Evolutionary conservation across 1,140 invertebrate species (phyloP).

Genomic region (Calosoma granatense): DNA sequence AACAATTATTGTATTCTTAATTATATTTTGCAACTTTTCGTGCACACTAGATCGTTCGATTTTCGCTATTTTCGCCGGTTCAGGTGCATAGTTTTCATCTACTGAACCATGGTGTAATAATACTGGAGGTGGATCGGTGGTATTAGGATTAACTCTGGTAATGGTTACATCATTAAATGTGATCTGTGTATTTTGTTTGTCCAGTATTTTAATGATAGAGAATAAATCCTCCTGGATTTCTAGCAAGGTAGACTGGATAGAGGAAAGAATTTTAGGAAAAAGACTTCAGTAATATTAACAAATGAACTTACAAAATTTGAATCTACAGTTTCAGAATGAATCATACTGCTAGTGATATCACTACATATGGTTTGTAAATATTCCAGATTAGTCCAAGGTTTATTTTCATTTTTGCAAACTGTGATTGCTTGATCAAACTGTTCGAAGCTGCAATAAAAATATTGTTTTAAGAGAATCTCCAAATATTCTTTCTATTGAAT

Average conservation of each 20-base stretch:
- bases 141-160: not conserved
- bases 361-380: not conserved
- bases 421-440: not conserved
- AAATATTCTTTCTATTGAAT: too few relatives aligned
- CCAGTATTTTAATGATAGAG: not conserved
- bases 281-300: not conserved
- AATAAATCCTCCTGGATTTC: not conserved
- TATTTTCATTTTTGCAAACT: not conserved
- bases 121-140: too few relatives aligned
- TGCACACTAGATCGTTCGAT: not conserved
- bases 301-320: not conserved
- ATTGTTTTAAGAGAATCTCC: not conserved
- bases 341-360: not conserved
- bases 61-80: not conserved
- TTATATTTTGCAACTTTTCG: not conserved
- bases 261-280: not conserved
- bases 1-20: constrained; percentile 2
- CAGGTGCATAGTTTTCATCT: not conserved
- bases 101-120: too few relatives aligned
- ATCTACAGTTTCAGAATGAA: not conserved
- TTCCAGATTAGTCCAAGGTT: not conserved
- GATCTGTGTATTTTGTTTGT: not conserved
- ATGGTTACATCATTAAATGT: not conserved
- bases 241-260: not conserved
- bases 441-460: not conserved